Evolutionary conservation across 1,140 invertebrate species (phyloP), one percentile per base, ranked within the genome.

Genomic region (Neodiprion pinetum): DNA sequence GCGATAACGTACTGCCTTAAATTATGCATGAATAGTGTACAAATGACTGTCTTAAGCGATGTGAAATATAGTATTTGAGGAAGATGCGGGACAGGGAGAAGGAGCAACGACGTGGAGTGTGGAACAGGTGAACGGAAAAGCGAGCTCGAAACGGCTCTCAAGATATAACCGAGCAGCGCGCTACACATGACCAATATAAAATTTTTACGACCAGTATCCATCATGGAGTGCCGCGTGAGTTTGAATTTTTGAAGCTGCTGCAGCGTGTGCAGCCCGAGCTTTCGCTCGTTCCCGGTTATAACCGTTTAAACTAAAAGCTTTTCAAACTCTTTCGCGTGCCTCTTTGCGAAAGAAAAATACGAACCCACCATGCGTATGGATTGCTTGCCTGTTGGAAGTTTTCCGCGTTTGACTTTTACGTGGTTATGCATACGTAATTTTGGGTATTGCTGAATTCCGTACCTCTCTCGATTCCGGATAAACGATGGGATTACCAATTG

Each of bases 171-270:
- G 2, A 40, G 28, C 28, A 1, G 28, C 53, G 9, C 50, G n/a
- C 17, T 61, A 61, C 28, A 40, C 28, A 40, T 40, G 28, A 40
- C 53, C 53, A 9, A 61, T 61, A 61, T 61, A 61, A 61, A 61
- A 61, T 61, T 61, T 61, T 61, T 61, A 61, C 53, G 53, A 61
- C 53, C 53, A 61, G 7, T 17, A 61, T 61, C 53, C 53, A 61
- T 61, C 53, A 61, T 61, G n/a, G 53, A 61, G 53, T 61, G 53
- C 53, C 53, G 11, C 28, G 28, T 17, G 53, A 61, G 53, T 61
- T 61, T 61, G 53, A 12, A 61, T 61, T 61, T 40, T 61, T 61
- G 11, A 61, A 61, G 53, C 53, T 61, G n/a, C 53, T 3, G 2
- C 53, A 9, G 53, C 9, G 53, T 17, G n/a, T 17, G 53, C 53